A percentile compares a stretch with the other conserved stretches of the same genome.
phyloP scores from a whole-genome alignment of 2,888 invertebrate species.

The Tipula unca region DNA sequence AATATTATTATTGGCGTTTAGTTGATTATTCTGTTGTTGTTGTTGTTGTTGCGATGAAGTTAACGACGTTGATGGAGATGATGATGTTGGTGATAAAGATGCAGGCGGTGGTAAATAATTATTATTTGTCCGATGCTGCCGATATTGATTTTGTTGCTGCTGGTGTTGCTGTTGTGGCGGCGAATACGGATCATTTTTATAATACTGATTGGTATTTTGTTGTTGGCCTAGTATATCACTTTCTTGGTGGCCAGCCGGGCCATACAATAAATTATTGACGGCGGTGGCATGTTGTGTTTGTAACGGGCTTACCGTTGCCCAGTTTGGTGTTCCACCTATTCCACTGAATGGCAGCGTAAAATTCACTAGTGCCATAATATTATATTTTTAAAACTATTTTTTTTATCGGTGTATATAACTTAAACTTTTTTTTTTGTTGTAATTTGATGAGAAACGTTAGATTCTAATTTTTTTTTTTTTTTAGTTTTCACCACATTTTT shows the following conservation, averaged over 20 bases:
- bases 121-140: constrained; percentile 30
- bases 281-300: constrained; percentile 40
- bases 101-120: constrained; percentile 38
- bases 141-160: constrained; percentile 28
- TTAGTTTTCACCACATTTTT: neutral
- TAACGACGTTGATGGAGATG: neutral
- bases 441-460: neutral
- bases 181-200: constrained; percentile 41
- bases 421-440: neutral
- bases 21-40: neutral
- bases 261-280: constrained; percentile 39
- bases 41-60: constrained; percentile 22
- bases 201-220: constrained; percentile 31
- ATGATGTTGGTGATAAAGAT: neutral
- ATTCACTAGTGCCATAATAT: constrained; percentile 38
- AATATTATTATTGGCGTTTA: neutral
- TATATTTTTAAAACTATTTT: neutral
- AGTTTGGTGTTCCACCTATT: constrained; percentile 32
- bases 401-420: neutral
- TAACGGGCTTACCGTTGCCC: constrained; percentile 34
- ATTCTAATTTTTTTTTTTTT: neutral
- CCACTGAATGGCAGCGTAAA: constrained; percentile 40
- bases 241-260: constrained; percentile 41
- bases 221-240: constrained; percentile 28
- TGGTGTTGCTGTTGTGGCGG: constrained; percentile 32